phyloP scores from a whole-genome alignment of 2,888 invertebrate genomes.

The Mechanitis messenoides region DNA sequence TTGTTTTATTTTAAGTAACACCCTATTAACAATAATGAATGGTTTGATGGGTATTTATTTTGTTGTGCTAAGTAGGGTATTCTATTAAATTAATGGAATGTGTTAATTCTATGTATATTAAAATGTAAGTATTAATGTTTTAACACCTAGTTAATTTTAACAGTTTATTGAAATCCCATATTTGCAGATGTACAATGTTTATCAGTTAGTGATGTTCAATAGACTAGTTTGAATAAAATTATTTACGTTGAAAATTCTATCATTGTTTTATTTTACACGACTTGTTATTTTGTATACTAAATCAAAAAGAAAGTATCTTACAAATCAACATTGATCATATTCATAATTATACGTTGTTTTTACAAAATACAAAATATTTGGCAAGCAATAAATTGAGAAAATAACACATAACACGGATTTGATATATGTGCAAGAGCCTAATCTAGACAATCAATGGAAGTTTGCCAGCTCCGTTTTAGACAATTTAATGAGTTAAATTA shows the following conservation, averaged over 20 bases:
- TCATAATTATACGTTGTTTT: no score
- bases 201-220: constrained; percentile 77
- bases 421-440: no score
- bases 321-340: no score
- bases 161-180: constrained; percentile 58
- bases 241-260: constrained; percentile 75
- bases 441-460: no score
- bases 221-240: constrained; percentile 77
- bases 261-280: constrained; percentile 46
- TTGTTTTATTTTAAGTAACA: constrained; percentile 41
- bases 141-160: constrained; percentile 41
- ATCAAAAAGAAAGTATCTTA: background rate
- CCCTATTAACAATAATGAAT: constrained; percentile 62
- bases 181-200: constrained; percentile 76
- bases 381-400: no score
- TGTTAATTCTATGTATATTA: constrained; percentile 64
- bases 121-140: constrained; percentile 52
- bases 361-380: no score
- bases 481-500: no score
- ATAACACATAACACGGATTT: no score
- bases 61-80: constrained; percentile 61
- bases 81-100: constrained; percentile 65
- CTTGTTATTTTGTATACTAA: background rate
- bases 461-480: no score
- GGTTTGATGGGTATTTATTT: constrained; percentile 72